Evolutionary conservation across 2,888 invertebrate species (phyloP).

Genomic region (Crepidodera aurea): DNA sequence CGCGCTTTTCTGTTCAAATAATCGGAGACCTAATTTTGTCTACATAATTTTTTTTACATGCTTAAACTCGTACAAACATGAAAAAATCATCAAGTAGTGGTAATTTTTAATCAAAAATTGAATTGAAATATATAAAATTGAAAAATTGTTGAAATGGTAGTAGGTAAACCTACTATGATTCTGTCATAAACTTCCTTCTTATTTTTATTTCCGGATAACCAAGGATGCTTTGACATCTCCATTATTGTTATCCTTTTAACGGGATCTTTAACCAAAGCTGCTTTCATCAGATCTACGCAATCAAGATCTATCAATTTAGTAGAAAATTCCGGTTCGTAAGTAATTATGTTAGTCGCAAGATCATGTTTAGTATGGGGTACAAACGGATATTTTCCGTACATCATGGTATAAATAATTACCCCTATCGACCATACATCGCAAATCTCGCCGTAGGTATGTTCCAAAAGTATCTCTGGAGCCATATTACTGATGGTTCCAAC

Average conservation of each 20-base stretch:
- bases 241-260: slow-evolving; percentile 64
- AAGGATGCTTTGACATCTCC: slow-evolving; percentile 64
- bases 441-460: slow-evolving; percentile 65
- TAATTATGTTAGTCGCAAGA: slow-evolving; percentile 54
- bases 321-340: slow-evolving; percentile 49
- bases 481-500: slow-evolving; percentile 68
- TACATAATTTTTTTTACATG: no score
- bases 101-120: no score
- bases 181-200: no score
- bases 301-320: slow-evolving; percentile 43
- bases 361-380: slow-evolving; percentile 51
- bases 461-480: slow-evolving; percentile 68
- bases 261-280: slow-evolving; percentile 64
- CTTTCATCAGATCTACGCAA: slow-evolving; percentile 61
- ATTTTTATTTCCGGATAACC: slow-evolving; percentile 53
- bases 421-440: slow-evolving; percentile 70
- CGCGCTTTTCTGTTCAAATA: no score
- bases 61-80: no score
- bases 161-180: no score
- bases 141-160: no score
- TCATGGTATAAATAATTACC: slow-evolving; percentile 64
- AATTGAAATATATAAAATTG: no score
- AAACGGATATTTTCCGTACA: slow-evolving; percentile 59
- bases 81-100: no score
- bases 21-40: no score